Base-by-base conservation (phyloP, 2,888 invertebrate genomes). In the Ptychoptera albimana region DNA sequence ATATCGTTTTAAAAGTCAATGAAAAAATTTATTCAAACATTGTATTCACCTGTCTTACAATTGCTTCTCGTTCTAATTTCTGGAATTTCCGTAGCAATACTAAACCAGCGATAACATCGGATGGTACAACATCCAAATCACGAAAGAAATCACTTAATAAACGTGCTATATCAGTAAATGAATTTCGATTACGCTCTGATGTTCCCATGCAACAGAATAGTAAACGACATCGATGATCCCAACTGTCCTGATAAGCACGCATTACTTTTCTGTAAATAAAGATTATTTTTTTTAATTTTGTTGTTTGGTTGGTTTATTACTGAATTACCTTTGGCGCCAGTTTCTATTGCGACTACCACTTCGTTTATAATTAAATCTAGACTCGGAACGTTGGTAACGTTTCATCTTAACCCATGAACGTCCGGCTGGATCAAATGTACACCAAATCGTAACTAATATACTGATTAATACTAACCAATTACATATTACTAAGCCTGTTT, bases 361-460 rank as follows among this genome's bases (percentile, higher is more conserved):
- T 45, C 83, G 68, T 57, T 79, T 78, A 59, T 82, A 80, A 57
- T 81, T 79, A 54, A 77, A 76, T 52, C 80, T 73, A n/a, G 79
- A 77, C 59, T 82, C 81, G 15, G 78, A 75, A 49, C 83, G 73
- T 62, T 87, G 85, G 63, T 83, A 87, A 55, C 83, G 74, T 61
- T 86, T 86, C 83, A 87, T 84, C 66, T 87, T 86, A 23, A 88
- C 85, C 87, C 87, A 88, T 40, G 84, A 84, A 43, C 84, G 69
- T 12, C 88, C 88, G n/a, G 86, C 87, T 1, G 82, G 73, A 65
- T 88, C 87, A 64, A 82, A 88, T 2, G 82, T 82, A 63, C 87
- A 87, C 84, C 86, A 88, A 32, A 83, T 77, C 6, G 83, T 83
- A 51, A 83, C 73, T 49, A 83, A 58, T 43, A 84, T 75, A 46